Evolutionary conservation across 2,888 invertebrate genomes (phyloP).

Genomic region (Epistrophe eligans): DNA sequence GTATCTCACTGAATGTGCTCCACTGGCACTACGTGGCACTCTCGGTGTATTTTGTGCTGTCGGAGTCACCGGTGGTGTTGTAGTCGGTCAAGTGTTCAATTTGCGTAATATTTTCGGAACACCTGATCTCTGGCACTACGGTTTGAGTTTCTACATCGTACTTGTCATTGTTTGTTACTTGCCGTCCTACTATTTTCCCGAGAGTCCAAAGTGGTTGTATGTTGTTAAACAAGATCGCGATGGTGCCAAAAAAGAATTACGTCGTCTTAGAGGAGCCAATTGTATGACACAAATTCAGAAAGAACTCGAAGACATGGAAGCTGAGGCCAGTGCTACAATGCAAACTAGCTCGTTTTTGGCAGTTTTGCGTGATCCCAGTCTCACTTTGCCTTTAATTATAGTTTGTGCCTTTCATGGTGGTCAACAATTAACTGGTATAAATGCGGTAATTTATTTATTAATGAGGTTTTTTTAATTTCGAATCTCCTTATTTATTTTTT

Average conservation of each 20-base stretch:
- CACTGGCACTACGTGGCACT: conserved; percentile 90
- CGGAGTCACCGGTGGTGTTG: conserved; percentile 83
- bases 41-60: conserved; percentile 90
- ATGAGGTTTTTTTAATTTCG: background rate
- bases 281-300: conserved; percentile 84
- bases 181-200: conserved; percentile 89
- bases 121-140: conserved; percentile 89
- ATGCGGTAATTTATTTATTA: conserved; percentile 87
- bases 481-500: conserved; percentile 26
- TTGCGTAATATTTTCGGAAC: conserved; percentile 85
- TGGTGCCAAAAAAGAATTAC: conserved; percentile 87
- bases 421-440: conserved; percentile 96
- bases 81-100: conserved; percentile 83
- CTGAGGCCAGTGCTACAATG: conserved; percentile 84
- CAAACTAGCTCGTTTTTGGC: conserved; percentile 87
- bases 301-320: conserved; percentile 87
- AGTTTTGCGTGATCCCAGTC: conserved; percentile 86
- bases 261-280: conserved; percentile 87
- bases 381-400: conserved; percentile 90
- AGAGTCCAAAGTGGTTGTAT: conserved; percentile 94
- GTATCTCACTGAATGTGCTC: conserved; percentile 95
- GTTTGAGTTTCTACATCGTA: conserved; percentile 89
- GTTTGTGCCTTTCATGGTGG: conserved; percentile 90
- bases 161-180: conserved; percentile 88
- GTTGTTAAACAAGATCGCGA: conserved; percentile 88